Conservation (phyloP, 2,888 invertebrate species). For the Argyra leucocephala region DNA sequence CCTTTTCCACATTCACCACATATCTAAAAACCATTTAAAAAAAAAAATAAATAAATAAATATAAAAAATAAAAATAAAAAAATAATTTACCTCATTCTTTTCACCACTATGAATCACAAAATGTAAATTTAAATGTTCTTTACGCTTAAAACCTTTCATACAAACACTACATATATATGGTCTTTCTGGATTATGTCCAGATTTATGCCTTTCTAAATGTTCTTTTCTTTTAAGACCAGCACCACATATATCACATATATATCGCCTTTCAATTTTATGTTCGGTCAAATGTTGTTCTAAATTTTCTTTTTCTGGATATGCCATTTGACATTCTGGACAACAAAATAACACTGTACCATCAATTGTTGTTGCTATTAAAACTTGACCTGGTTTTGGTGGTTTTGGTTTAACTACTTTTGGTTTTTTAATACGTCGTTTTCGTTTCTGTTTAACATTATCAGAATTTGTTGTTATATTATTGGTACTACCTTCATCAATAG, state of each 20-base stretch:
- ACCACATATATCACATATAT: constrained; percentile 68
- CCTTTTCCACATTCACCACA: constrained; percentile 43
- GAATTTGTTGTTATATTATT: constrained; percentile 12
- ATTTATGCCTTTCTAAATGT: constrained; percentile 66
- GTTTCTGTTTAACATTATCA: constrained; percentile 26
- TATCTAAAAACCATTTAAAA: constrained; percentile 27
- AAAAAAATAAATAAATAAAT: not conserved
- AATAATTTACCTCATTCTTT: constrained; percentile 57
- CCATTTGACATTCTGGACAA: constrained; percentile 74
- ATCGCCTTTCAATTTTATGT: constrained; percentile 70
- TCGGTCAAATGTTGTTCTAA: constrained; percentile 67
- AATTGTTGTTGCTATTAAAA: constrained; percentile 62
- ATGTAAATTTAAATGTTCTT: constrained; percentile 74
- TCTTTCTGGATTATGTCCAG: constrained; percentile 71
- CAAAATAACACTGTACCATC: constrained; percentile 68
- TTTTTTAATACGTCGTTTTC: constrained; percentile 70
- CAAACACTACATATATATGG: constrained; percentile 70
- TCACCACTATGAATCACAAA: constrained; percentile 76
- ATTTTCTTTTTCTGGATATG: constrained; percentile 68
- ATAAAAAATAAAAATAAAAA: not conserved
- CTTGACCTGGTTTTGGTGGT: constrained; percentile 70
- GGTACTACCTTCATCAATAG: constrained; percentile 3
- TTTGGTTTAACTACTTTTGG: constrained; percentile 63
- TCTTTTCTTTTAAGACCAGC: constrained; percentile 69
- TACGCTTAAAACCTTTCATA: constrained; percentile 68